Base-by-base conservation (phyloP, 2,113 vertebrate genomes). In the Mesitornis unicolor region DNA sequence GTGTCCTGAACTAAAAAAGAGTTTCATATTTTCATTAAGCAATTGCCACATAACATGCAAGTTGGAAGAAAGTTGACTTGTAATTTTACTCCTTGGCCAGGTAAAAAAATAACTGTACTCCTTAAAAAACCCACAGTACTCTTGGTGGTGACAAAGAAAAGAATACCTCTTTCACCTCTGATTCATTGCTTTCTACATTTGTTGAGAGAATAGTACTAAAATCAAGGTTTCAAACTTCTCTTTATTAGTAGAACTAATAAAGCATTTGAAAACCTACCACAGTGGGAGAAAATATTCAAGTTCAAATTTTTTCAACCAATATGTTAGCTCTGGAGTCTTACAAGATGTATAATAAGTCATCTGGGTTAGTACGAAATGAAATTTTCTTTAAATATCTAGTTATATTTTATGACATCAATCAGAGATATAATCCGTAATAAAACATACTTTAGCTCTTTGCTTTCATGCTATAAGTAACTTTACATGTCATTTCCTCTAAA, bases 11-110 rank as follows among this genome's bases (percentile, higher is more conserved):
- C 78, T 95, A 84, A 92, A 89, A 95, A 94, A 89, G 35, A 70
- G 40, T 48, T 96, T 95, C 81, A 96, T 28, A 82, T 90, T 95
- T 96, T 69, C 86, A 97, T 97, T 95, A 82, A 97, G 81, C 51
- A 89, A 92, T 84, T 95, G 87, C 43, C 65, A 90, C 11, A 47
- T 69, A 94, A 85, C 1, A 2, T 60, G 40, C 47, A 92, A 90
- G 56, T 51, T 96, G 85, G 74, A 95, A 94, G 74, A 61, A 84
- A 92, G 76, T 90, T 92, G 59, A 80, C 64, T 95, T 71, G 64
- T 71, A 93, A 95, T 80, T 96, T 97, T 97, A 84, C 53, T 92
- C 67, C 67, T 19, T 79, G 40, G 35, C 74, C 19, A 80, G 48
- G 11, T 16, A 35, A n/a, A 50, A 47, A 43, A 47, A 43, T 42